These are phyloP conservation scores for Carduelis carduelis DNA, from an alignment of 2,797 vertebrate species.

Conservation along the genomic window DNA sequence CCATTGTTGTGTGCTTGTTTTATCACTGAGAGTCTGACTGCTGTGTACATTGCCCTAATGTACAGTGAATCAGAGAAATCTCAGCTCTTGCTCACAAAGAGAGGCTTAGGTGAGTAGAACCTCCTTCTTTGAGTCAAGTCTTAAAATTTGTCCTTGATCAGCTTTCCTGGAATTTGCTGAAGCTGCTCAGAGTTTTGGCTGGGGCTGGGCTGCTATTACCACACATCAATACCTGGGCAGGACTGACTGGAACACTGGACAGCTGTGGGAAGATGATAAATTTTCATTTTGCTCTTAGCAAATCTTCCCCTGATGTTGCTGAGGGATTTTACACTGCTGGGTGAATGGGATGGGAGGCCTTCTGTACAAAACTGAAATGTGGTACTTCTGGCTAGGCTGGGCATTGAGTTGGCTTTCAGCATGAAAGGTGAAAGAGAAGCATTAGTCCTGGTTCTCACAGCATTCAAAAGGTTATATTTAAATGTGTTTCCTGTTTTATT, in stretches of 20 bases:
- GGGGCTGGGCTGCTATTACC: not conserved
- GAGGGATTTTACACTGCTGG: slow-evolving; percentile 7
- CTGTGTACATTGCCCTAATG: not conserved
- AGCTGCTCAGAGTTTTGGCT: not conserved
- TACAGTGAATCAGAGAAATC: slow-evolving; percentile 17
- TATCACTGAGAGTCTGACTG: not conserved
- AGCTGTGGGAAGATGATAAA: slow-evolving; percentile 1
- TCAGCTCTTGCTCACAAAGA: not conserved
- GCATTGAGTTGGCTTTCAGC: slow-evolving; percentile 1
- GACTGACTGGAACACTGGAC: not conserved
- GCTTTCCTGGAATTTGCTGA: not conserved
- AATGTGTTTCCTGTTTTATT: slow-evolving; percentile 34
- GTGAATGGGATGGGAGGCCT: not conserved
- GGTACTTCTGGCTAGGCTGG: not conserved
- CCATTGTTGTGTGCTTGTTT: not conserved
- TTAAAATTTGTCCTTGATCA: not conserved
- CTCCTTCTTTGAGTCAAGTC: not conserved
- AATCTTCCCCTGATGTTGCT: not conserved
- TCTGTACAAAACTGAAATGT: not conserved
- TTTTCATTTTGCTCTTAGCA: slow-evolving; percentile 25
- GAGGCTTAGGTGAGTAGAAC: not conserved
- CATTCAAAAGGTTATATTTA: slow-evolving; percentile 1
- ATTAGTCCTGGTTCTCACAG: slow-evolving; percentile 6
- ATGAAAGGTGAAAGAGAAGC: not conserved
- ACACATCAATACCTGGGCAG: not conserved